Percentiles rank a stretch among this genome's conserved stretches.
phyloP scores from a whole-genome alignment of 2,888 invertebrate species.

The Volucella inflata region DNA sequence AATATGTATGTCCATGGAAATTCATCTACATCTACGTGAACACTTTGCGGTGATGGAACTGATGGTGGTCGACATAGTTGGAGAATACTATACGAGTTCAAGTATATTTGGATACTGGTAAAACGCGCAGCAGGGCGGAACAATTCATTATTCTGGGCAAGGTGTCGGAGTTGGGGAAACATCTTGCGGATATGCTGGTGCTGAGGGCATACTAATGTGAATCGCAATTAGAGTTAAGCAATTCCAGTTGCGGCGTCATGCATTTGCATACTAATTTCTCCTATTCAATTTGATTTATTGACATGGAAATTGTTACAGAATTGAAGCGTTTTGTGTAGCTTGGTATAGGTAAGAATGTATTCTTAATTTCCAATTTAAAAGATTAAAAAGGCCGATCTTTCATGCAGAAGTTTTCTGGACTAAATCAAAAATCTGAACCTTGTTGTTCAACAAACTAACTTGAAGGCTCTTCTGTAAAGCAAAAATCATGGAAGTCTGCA shows the following conservation, averaged over 20 bases:
- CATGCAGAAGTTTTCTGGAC: no score
- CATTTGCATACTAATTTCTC: conserved; percentile 70
- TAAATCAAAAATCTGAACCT: no score
- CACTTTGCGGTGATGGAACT: not conserved
- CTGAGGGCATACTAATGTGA: conserved; percentile 71
- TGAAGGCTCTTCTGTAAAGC: no score
- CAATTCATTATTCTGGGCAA: conserved; percentile 71
- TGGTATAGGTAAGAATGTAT: no score
- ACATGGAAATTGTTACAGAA: conserved; percentile 38
- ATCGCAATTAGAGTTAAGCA: conserved; percentile 72
- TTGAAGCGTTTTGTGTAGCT: not conserved
- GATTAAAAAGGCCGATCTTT: no score
- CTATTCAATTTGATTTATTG: conserved; percentile 65
- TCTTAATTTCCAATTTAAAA: no score
- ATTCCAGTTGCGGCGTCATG: conserved; percentile 62
- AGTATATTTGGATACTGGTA: no score
- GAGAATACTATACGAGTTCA: conserved; percentile 11
- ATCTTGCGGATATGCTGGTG: conserved; percentile 73
- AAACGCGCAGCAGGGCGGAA: conserved; percentile 5
- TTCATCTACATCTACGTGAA: not conserved
- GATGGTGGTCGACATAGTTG: not conserved
- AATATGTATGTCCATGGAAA: conserved; percentile 2
- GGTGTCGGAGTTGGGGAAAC: conserved; percentile 61
- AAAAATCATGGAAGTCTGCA: no score
- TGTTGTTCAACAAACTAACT: no score